Conservation (phyloP, 2,797 vertebrate species). For the Crenichthys baileyi region DNA sequence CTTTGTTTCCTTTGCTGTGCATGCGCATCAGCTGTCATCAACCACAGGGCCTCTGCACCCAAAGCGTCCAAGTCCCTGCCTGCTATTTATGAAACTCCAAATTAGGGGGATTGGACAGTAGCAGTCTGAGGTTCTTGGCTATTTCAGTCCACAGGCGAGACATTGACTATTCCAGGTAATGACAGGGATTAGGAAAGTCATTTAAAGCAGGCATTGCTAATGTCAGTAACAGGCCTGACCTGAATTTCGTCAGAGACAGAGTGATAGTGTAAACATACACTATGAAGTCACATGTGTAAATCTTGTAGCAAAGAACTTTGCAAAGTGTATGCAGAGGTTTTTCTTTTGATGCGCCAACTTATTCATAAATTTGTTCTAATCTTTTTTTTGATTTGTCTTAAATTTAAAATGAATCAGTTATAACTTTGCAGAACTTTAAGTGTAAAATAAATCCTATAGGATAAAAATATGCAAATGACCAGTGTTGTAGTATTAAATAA, state of each 20-base stretch:
- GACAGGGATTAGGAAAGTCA: constrained; percentile 77
- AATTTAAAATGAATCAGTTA: not conserved
- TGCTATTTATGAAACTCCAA: constrained; percentile 79
- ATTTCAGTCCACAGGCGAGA: constrained; percentile 78
- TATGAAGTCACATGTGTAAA: constrained; percentile 53
- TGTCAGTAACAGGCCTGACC: constrained; percentile 67
- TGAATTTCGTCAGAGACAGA: constrained; percentile 58
- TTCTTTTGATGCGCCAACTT: constrained; percentile 16
- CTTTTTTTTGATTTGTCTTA: constrained; percentile 4
- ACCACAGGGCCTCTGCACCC: constrained; percentile 67
- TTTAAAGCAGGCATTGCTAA: constrained; percentile 73
- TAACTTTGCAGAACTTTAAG: not conserved
- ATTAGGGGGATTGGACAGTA: constrained; percentile 75
- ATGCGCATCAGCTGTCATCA: constrained; percentile 41
- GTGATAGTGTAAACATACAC: constrained; percentile 69
- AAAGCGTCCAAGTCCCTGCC: constrained; percentile 63
- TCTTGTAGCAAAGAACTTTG: not conserved
- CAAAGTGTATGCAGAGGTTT: not conserved
- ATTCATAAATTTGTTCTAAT: constrained; percentile 24
- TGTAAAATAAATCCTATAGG: not conserved
- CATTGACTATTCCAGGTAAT: constrained; percentile 81
- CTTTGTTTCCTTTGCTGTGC: constrained; percentile 57
- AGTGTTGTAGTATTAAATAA: not conserved
- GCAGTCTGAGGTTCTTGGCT: constrained; percentile 69
- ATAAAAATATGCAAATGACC: not conserved